Evolutionary conservation across 2,888 invertebrate genomes (phyloP).

Genomic region (Pseudococcus jackbeardsleyi): DNA sequence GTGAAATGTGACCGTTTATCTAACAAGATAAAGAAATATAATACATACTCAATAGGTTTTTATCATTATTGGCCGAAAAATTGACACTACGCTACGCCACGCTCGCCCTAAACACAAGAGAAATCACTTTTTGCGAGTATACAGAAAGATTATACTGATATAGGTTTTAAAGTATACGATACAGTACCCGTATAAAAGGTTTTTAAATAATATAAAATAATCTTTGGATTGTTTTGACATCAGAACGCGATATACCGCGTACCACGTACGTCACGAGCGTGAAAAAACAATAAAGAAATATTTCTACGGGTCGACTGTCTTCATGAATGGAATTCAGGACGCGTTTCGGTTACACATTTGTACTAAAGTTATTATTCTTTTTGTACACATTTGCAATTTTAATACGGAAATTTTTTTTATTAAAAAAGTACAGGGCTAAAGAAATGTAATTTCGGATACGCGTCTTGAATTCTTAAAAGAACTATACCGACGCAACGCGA

Average conservation of each 20-base stretch:
- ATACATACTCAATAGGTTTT: background rate
- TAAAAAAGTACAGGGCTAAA: constrained; percentile 39
- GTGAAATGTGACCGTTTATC: constrained; percentile 20
- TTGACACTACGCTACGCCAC: background rate
- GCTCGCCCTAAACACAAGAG: background rate
- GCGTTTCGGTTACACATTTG: constrained; percentile 45
- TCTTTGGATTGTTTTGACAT: constrained; percentile 20
- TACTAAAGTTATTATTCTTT: constrained; percentile 39
- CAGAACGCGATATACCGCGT: background rate
- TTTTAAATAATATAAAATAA: constrained; percentile 36
- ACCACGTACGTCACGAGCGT: background rate
- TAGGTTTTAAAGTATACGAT: background rate
- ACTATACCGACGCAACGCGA: background rate
- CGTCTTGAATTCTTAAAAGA: background rate
- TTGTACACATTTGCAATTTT: constrained; percentile 48
- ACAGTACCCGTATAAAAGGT: background rate
- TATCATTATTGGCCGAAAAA: constrained; percentile 25
- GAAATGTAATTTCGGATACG: constrained; percentile 36
- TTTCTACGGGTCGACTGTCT: constrained; percentile 14
- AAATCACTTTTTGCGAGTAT: background rate
- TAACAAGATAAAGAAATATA: constrained; percentile 15
- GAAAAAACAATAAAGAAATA: constrained; percentile 45
- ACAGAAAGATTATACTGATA: background rate
- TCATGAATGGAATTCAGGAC: constrained; percentile 1
- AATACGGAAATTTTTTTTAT: constrained; percentile 38